Conservation (phyloP, 2,888 invertebrate genomes). For the Hemistola chrysoprasaria region DNA sequence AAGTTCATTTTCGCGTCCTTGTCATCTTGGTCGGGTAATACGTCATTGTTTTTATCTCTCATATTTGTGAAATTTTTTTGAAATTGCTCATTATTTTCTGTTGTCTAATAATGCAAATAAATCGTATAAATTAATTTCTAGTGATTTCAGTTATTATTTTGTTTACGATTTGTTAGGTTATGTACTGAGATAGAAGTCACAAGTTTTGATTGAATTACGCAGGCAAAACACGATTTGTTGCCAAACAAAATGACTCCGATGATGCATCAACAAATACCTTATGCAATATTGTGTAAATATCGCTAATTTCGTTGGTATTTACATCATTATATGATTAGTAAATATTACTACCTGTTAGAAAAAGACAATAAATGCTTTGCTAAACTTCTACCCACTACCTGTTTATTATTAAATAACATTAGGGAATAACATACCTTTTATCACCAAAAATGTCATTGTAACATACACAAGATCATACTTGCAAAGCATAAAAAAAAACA, state of each 20-base stretch:
- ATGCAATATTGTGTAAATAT: conserved; percentile 24
- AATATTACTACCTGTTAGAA: background rate
- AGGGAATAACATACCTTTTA: too few relatives aligned
- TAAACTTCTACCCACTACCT: too few relatives aligned
- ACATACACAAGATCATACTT: background rate
- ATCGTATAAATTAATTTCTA: background rate
- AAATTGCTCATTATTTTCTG: conserved; percentile 7
- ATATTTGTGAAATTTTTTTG: conserved; percentile 4
- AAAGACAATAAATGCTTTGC: too few relatives aligned
- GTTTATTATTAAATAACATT: too few relatives aligned
- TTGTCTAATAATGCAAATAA: too few relatives aligned
- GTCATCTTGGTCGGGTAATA: conserved; percentile 9
- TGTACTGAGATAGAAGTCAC: background rate
- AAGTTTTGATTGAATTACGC: background rate
- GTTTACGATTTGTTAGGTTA: conserved; percentile 1
- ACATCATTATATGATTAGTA: background rate
- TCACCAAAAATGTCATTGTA: too few relatives aligned
- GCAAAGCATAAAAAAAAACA: too few relatives aligned
- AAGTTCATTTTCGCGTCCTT: background rate
- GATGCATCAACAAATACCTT: background rate
- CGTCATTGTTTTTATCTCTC: conserved; percentile 17
- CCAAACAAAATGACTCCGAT: conserved; percentile 2
- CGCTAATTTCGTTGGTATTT: conserved; percentile 10
- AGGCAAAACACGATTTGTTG: background rate
- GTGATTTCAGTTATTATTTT: background rate